Conservation (phyloP, 2,113 vertebrate genomes). For the Salminus brasiliensis region DNA sequence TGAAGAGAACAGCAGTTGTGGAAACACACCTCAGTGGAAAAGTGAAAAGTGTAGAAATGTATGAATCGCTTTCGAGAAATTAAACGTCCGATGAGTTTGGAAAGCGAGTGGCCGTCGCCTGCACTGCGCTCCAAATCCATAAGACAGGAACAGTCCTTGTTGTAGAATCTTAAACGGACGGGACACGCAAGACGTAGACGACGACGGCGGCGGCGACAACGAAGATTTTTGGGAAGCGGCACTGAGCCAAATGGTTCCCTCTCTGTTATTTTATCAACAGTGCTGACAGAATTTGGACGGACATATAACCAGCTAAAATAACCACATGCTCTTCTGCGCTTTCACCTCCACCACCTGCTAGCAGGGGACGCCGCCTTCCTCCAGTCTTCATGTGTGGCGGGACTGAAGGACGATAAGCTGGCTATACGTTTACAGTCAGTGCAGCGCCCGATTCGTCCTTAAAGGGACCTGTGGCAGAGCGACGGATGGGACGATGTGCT, state of each 20-base stretch:
- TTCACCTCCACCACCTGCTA: background rate
- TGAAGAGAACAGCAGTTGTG: constrained; percentile 9
- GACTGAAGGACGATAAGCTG: background rate
- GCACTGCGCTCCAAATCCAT: background rate
- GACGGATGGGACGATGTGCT: background rate
- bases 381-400: background rate
- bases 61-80: background rate
- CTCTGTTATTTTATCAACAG: background rate
- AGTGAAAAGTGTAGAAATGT: background rate
- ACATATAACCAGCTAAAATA: background rate
- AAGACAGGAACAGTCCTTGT: background rate
- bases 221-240: background rate
- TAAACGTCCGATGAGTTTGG: constrained; percentile 24
- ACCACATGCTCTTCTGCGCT: background rate
- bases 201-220: too few species aligned
- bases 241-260: background rate
- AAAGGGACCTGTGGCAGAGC: constrained; percentile 10
- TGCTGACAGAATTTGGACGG: background rate
- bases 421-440: background rate
- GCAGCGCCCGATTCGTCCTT: background rate
- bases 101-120: background rate
- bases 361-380: background rate
- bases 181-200: background rate
- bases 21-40: constrained; percentile 9
- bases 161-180: background rate